Conservation (phyloP, 2,797 vertebrate genomes). For the Emydoidea blandingii region DNA sequence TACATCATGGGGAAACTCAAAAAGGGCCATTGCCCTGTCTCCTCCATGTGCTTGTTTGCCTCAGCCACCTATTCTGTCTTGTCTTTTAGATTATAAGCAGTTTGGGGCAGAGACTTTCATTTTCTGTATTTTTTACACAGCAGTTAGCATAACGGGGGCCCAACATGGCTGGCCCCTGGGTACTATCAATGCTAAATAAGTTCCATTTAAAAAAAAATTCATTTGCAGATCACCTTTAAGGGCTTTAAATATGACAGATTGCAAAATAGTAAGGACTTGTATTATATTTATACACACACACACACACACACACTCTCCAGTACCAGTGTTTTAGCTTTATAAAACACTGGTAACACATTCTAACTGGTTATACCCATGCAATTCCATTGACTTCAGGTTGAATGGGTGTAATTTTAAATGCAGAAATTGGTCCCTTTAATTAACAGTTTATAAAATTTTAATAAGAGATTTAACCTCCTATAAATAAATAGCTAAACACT, state of each 20-base stretch:
- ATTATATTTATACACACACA: no score
- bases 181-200: not conserved
- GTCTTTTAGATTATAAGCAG: not conserved
- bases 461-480: not conserved
- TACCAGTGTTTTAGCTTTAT: not conserved
- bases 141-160: accelerated
- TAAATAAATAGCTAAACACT: not conserved
- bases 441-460: not conserved
- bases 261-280: not conserved
- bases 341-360: not conserved
- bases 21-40: not conserved
- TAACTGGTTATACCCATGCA: accelerated
- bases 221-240: not conserved
- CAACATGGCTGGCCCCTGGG: not conserved
- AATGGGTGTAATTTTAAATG: accelerated
- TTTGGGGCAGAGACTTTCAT: accelerated
- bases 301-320: accelerated
- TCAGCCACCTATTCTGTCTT: not conserved
- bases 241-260: not conserved
- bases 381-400: not conserved
- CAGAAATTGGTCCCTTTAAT: not conserved
- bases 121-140: not conserved
- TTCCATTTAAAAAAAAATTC: not conserved
- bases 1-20: not conserved
- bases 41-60: not conserved